Evolutionary conservation across 2,888 invertebrate genomes (phyloP), one percentile per base, ranked within the genome.

Genomic region (Petrolisthes cinctipes): DNA sequence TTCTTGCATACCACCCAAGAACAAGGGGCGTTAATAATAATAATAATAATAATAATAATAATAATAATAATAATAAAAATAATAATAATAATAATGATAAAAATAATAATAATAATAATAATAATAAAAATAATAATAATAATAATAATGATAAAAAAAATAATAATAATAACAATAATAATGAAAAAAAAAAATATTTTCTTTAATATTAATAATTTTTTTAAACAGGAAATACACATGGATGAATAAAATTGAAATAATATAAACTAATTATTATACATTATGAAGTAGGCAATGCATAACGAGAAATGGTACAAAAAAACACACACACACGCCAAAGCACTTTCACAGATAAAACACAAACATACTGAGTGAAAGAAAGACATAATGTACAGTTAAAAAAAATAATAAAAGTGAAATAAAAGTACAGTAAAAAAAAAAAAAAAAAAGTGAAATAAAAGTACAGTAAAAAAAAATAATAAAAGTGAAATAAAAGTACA

Each of bases 381-480:
- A n/a, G n/a, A 76, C 23, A 14, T 7, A 37, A 1, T 4, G 9
- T 75, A 4, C 9, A 20, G 51, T 56, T 56, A 4, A 54, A 53
- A 79, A 20, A 11, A 78, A n/a, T n/a, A 78, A 78, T 51, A 54
- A 17, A 51, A 9, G 20, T 14, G 71, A 71, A 71, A 7, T 71
- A 71, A 1, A n/a, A 51, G 53, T 17, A n/a, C 78, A 37, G 78
- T 51, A 11, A 9, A 78, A 51, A 51, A 23, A 11, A 23, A 9
- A 71, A 71, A n/a, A 71, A 71, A 71, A n/a, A 71, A n/a, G n/a
- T n/a, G n/a, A n/a, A n/a, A n/a, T n/a, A 71, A 4, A 71, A 71
- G 7, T n/a, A 71, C 2, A 71, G 20, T 71, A 71, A 71, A 3
- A n/a, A 71, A 61, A 61, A 61, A 6, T 61, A 9, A 6, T 61